Evolutionary conservation across 1,140 invertebrate genomes (phyloP).

Genomic region (Wasmannia auropunctata): DNA sequence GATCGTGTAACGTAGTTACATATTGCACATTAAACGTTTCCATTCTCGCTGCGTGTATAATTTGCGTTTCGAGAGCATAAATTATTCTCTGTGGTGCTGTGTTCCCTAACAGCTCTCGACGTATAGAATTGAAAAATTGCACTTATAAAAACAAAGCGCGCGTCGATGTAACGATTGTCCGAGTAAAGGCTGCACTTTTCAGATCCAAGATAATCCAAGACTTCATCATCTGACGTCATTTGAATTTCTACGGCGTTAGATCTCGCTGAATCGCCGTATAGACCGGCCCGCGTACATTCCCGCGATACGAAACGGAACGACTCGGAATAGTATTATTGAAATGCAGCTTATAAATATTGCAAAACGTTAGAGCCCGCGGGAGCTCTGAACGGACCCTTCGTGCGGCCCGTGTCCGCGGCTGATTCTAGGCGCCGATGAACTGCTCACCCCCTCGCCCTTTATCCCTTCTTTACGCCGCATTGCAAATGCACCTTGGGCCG

Average conservation of each 20-base stretch:
- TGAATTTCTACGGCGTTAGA: slow-evolving; percentile 57
- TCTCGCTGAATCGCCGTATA: background rate
- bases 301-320: slow-evolving; percentile 61
- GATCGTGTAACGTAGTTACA: slow-evolving; percentile 52
- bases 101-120: background rate
- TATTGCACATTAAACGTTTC: slow-evolving; percentile 53
- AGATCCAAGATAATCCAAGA: background rate
- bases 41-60: slow-evolving; percentile 46
- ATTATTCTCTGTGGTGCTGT: slow-evolving; percentile 10
- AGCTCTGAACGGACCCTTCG: background rate
- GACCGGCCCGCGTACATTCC: background rate
- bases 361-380: slow-evolving; percentile 65
- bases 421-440: slow-evolving; percentile 76
- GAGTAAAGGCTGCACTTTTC: background rate
- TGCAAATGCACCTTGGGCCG: slow-evolving; percentile 62
- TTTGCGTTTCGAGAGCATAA: slow-evolving; percentile 37
- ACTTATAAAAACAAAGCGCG: background rate
- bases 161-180: background rate
- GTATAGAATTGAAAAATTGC: background rate
- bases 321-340: slow-evolving; percentile 75
- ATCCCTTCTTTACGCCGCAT: slow-evolving; percentile 73
- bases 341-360: slow-evolving; percentile 77
- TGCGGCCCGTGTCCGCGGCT: slow-evolving; percentile 34
- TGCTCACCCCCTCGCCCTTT: slow-evolving; percentile 59
- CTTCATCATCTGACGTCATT: background rate